These are phyloP conservation scores for Myocastor coypus DNA, from an alignment of 2,113 vertebrate species.

Conservation along the genomic window DNA sequence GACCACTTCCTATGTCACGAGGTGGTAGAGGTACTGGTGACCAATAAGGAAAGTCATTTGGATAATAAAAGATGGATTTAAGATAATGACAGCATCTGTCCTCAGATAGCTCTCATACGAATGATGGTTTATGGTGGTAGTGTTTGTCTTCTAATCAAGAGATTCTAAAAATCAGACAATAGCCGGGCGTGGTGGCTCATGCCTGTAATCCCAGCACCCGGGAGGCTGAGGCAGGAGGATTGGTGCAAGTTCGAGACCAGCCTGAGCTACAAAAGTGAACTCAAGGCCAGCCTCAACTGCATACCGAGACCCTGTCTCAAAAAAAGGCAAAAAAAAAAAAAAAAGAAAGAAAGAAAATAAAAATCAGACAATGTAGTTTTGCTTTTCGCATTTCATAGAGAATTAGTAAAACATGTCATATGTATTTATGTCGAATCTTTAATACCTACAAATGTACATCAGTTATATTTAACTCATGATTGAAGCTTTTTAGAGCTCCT, in stretches of 20 bases:
- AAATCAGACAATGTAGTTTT: constrained; percentile 65
- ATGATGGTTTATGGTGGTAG: constrained; percentile 56
- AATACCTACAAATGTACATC: constrained; percentile 58
- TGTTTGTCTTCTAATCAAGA: constrained; percentile 70
- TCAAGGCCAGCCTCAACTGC: too few relatives aligned
- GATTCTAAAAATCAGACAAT: constrained; percentile 58
- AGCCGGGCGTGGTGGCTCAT: too few relatives aligned
- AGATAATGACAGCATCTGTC: constrained; percentile 29
- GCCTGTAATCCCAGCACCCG: too few relatives aligned
- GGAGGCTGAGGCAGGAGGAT: too few relatives aligned
- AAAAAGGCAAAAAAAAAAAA: too few relatives aligned
- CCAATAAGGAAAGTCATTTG: neutral
- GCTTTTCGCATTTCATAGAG: constrained; percentile 64
- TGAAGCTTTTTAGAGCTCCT: constrained; percentile 72
- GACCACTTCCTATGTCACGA: neutral
- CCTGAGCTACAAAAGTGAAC: too few relatives aligned
- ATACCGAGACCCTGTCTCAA: too few relatives aligned
- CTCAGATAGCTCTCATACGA: constrained; percentile 40
- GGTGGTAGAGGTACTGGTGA: neutral
- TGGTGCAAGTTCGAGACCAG: too few relatives aligned
- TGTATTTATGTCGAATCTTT: constrained; percentile 51
- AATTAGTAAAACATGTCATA: constrained; percentile 4
- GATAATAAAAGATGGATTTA: constrained; percentile 30
- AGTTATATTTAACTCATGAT: constrained; percentile 57
- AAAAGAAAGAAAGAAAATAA: too few relatives aligned